Evolutionary conservation across 2,797 vertebrate species (phyloP), one percentile per base, ranked within the genome.

Genomic region (Tinamus major): DNA sequence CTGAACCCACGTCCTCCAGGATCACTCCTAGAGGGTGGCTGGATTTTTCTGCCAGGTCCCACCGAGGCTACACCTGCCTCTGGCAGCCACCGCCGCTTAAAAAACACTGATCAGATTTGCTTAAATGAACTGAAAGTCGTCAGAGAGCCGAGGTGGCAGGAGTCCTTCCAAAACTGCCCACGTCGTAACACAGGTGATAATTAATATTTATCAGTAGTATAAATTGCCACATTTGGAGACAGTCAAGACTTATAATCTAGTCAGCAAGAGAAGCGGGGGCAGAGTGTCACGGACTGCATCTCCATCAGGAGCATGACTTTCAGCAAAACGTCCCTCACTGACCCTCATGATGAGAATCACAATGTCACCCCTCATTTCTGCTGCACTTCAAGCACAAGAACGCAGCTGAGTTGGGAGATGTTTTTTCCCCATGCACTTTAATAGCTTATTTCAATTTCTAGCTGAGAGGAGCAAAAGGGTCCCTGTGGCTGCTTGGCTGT

Each of bases 11-110:
- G 0, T 29, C 33, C 84, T 75, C 31, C 18, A 49, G 53, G 75
- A 71, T 29, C 53, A 10, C 13, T 2, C 16, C 33, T 4, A 31
- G 20, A 8, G 33, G 78, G 44, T 17, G 72, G 27, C 31, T 33
- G 0, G 3, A 5, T 19, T 53, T 2, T 3, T 33, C 5, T 18
- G 79, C 70, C 55, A 13, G 0, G 35, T 23, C 53, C 79, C 46
- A 58, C 67, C n/a, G 1, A 7, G 26, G 53, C 24, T 24, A 64
- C 29, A 12, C 9, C 13, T 41, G 33, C 31, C 61, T 56, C 63
- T 71, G n/a, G 19, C 46, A 58, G 79, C 21, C 15, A 20, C 27
- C 17, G 24, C 29, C 6, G 5, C 3, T 27, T 33, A 55, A 68
- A 67, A 48, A 23, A 12, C n/a, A 27, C 16, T 23, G 85, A 61